Evolutionary conservation across 2,113 vertebrate genomes (phyloP), one percentile per base, ranked within the genome.

Genomic region (Pangasianodon gigas): DNA sequence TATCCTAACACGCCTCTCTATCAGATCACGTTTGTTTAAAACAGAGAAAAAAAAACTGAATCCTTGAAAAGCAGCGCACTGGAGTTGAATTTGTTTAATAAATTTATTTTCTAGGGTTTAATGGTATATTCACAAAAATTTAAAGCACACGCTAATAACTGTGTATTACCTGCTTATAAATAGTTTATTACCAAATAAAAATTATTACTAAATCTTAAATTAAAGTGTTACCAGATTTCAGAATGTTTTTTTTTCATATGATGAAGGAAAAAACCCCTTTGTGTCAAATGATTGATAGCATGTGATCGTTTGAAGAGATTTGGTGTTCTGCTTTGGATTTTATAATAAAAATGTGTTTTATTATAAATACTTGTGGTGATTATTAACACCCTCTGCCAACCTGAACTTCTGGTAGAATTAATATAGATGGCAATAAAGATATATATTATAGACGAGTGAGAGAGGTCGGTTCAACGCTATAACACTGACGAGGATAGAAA

Each of bases 401-500:
- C 46, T n/a, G 46, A 52, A 26, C 1, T 13, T 79, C 75, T 79
- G 44, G 3, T 26, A 79, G 41, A 48, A 7, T 80, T 4, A 51
- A 51, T 51, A 13, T 51, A 29, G 26, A 80, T 29, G 77, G 24
- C 11, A 81, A 52, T 54, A 51, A 29, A 29, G 46, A 1, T 16
- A 32, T n/a, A 18, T n/a, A 80, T n/a, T 32, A 2, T 18, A 81
- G 79, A 7, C 0, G 48, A 81, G 48, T 6, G 46, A 52, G 48
- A 81, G 16, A n/a, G 26, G 13, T n/a, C 48, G 14, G 1, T 4
- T 80, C 46, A 18, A n/a, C 1, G 6, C 79, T 52, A 1, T n/a
- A 52, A 37, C 48, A 54, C 29, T 54, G 51, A 82, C 7, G 7
- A 32, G 32, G 1, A 32, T 54, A n/a, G 52, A 97, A 98, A 97